phyloP scores from a whole-genome alignment of 1,140 invertebrate genomes.

The Probaryconus sp. region DNA sequence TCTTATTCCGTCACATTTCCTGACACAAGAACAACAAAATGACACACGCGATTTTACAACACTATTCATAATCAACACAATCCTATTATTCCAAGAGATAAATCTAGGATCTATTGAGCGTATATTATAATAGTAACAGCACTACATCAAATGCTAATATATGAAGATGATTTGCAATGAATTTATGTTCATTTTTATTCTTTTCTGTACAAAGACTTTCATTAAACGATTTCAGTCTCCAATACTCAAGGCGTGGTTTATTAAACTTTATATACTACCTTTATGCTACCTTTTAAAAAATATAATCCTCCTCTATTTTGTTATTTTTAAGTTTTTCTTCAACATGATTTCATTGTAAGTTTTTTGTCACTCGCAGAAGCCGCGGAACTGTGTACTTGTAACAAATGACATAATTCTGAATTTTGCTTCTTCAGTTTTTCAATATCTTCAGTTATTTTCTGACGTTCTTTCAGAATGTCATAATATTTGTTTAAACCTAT shows the following conservation, averaged over 20 bases:
- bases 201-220: constrained; percentile 76
- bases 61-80: constrained; percentile 67
- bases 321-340: no score
- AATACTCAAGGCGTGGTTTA: constrained; percentile 47
- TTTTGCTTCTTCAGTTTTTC: constrained; percentile 79
- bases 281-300: no score
- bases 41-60: constrained; percentile 65
- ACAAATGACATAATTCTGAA: constrained; percentile 77
- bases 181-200: constrained; percentile 75
- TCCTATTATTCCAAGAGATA: constrained; percentile 68
- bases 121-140: constrained; percentile 71
- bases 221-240: constrained; percentile 76
- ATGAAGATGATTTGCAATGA: constrained; percentile 74
- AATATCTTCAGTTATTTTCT: constrained; percentile 76
- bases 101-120: constrained; percentile 72
- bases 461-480: constrained; percentile 78
- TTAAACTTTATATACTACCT: neutral
- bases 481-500: constrained; percentile 80
- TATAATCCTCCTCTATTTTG: no score
- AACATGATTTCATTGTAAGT: no score
- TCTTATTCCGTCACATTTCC: constrained; percentile 45
- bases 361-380: no score
- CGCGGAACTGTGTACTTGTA: constrained; percentile 69
- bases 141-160: constrained; percentile 75
- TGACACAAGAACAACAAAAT: constrained; percentile 28